phyloP scores from a whole-genome alignment of 2,797 vertebrate genomes.

The Pogonophryne albipinna region DNA sequence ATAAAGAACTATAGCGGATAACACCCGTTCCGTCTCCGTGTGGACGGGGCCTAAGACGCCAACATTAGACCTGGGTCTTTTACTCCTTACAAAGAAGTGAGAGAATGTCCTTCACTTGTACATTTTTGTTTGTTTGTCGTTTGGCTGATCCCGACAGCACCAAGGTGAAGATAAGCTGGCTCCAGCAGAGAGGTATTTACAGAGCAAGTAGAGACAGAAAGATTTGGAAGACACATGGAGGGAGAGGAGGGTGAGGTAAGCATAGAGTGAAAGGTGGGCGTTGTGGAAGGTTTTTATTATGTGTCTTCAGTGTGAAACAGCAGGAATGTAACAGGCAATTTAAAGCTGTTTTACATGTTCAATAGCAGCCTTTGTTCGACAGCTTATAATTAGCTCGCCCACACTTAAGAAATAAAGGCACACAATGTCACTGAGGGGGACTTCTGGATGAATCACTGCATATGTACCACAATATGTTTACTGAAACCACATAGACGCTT shows the following conservation, averaged over 20 bases:
- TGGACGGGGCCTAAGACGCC: not conserved
- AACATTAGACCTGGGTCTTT: slow-evolving; percentile 4
- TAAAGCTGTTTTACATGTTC: slow-evolving; percentile 46
- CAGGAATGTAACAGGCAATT: slow-evolving; percentile 58
- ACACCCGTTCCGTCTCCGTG: too few relatives aligned
- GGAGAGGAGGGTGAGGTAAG: slow-evolving; percentile 11
- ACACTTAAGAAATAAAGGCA: slow-evolving; percentile 34
- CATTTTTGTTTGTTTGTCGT: slow-evolving; percentile 32
- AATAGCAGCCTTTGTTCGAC: slow-evolving; percentile 49
- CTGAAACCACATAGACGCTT: not conserved
- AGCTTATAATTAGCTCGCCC: slow-evolving; percentile 73
- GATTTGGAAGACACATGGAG: slow-evolving; percentile 23
- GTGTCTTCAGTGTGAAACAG: slow-evolving; percentile 45
- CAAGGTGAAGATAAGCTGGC: slow-evolving; percentile 44
- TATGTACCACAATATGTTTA: not conserved
- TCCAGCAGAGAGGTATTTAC: slow-evolving; percentile 47
- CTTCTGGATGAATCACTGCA: slow-evolving; percentile 6
- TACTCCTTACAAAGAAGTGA: not conserved
- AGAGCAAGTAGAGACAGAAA: slow-evolving; percentile 30
- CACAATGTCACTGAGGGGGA: slow-evolving; percentile 13
- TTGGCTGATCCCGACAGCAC: slow-evolving; percentile 11
- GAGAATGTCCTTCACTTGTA: not conserved
- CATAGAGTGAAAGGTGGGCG: slow-evolving; percentile 33
- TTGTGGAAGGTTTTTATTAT: slow-evolving; percentile 64
- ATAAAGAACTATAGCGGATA: too few relatives aligned